Percentiles rank a stretch among this genome's conserved stretches.
Evolutionary conservation across 2,113 vertebrate genomes (phyloP).

Genomic region (Kryptolebias marmoratus): DNA sequence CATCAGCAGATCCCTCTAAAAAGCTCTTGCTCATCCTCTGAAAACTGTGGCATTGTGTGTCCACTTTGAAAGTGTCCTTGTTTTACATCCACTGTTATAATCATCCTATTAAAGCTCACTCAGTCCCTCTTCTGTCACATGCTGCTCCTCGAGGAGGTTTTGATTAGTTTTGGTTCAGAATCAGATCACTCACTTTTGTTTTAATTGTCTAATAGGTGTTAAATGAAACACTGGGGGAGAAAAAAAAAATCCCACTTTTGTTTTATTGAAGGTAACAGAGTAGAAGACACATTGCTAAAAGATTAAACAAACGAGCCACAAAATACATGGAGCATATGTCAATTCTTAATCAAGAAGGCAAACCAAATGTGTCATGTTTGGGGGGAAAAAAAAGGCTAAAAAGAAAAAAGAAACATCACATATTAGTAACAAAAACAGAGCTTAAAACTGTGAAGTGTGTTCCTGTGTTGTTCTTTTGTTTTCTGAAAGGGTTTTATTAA

Average conservation of each 20-base stretch:
- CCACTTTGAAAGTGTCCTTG: conserved; percentile 15
- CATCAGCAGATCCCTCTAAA: conserved; percentile 28
- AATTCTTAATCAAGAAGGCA: too few species aligned
- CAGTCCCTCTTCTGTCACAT: conserved; percentile 7
- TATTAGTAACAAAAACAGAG: too few species aligned
- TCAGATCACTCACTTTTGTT: conserved; percentile 4
- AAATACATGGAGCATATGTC: too few species aligned
- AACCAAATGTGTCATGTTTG: too few species aligned
- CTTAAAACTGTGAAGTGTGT: too few species aligned
- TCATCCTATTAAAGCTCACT: conserved; percentile 6
- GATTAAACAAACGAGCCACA: too few species aligned
- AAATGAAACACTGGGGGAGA: conserved; percentile 1
- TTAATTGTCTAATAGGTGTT: conserved; percentile 30
- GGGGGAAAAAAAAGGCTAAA: too few species aligned
- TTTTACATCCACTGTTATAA: conserved; percentile 17
- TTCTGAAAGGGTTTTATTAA: neutral
- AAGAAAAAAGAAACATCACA: too few species aligned
- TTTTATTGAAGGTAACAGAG: neutral
- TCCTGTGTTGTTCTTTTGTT: neutral
- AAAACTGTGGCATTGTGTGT: conserved; percentile 6
- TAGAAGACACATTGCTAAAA: neutral
- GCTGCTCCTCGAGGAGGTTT: conserved; percentile 10
- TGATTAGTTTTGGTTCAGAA: conserved; percentile 3
- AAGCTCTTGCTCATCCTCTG: conserved; percentile 16
- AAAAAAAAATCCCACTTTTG: neutral